Conservation (phyloP, 2,797 vertebrate genomes). For the Oreochromis mossambicus region DNA sequence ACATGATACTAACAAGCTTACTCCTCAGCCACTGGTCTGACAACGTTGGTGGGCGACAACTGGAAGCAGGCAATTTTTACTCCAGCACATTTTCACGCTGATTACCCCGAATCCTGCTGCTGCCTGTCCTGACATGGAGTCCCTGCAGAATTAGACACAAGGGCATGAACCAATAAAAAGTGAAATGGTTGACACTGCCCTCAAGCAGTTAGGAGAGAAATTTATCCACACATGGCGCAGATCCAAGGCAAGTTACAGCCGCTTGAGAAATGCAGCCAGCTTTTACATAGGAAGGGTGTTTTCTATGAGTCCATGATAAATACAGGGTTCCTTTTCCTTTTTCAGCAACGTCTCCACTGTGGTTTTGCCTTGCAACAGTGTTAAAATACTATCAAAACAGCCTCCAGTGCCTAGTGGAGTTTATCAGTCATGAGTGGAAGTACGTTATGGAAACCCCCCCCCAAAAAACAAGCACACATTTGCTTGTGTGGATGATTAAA, state of each 20-base stretch:
- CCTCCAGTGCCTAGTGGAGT: background rate
- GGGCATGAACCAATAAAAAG: slow-evolving; percentile 48
- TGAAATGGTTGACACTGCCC: slow-evolving; percentile 51
- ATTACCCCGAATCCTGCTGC: slow-evolving; percentile 44
- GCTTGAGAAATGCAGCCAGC: slow-evolving; percentile 45
- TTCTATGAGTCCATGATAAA: slow-evolving; percentile 66
- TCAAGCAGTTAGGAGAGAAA: slow-evolving; percentile 31
- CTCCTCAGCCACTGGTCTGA: background rate
- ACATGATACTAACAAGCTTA: background rate
- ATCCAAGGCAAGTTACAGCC: slow-evolving; percentile 57
- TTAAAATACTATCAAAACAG: background rate
- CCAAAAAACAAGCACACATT: background rate
- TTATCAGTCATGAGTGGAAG: background rate
- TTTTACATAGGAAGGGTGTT: slow-evolving; percentile 73
- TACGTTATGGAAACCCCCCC: background rate
- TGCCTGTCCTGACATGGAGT: slow-evolving; percentile 58
- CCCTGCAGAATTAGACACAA: slow-evolving; percentile 41
- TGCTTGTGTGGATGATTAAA: background rate
- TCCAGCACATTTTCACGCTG: slow-evolving; percentile 31
- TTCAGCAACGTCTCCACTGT: slow-evolving; percentile 68
- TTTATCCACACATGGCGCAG: slow-evolving; percentile 42
- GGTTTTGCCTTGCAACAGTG: slow-evolving; percentile 59
- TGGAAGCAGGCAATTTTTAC: slow-evolving; percentile 28
- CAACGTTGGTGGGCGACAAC: slow-evolving; percentile 42
- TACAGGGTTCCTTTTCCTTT: slow-evolving; percentile 68